Evolutionary conservation across 2,797 vertebrate genomes (phyloP), one percentile per base, ranked within the genome.

Genomic region (Gallinago solitaria): DNA sequence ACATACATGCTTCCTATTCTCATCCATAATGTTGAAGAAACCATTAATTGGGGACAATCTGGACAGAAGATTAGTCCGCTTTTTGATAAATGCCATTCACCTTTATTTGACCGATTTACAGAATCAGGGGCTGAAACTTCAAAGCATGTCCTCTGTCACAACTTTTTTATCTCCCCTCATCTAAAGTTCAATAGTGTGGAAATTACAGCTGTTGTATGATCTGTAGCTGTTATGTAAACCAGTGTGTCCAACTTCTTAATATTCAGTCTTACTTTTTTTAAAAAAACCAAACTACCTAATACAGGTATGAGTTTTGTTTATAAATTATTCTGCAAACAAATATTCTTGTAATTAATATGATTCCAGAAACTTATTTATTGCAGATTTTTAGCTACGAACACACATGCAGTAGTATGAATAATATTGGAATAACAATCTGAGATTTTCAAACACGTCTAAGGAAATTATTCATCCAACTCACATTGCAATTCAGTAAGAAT

Each of bases 31-130:
- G 43, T 23, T 64, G 82, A 87, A 75, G 57, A 86, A 88, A 74
- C 33, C 30, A 87, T 87, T 95, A 96, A 94, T 1, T 87, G 48
- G 53, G 37, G 48, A 76, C 39, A 90, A 95, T 28, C 24, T 19
- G 51, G 74, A 91, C 33, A 88, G 81, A 96, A 97, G 94, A 90
- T 83, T 77, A 89, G 64, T 43, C 47, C 80, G 63, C 45, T 77
- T 91, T 83, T 77, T 95, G 74, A 94, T 90, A 94, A 94, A 94
- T 84, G 53, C 32, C 65, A 86, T 83, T 94, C 80, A 89, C 53
- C 43, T 89, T 92, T 96, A 82, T 84, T 95, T 93, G 79, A 92
- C 69, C 60, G 83, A 43, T 94, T 93, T 90, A 89, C 51, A 71
- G 77, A 94, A 92, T 45, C 67, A 90, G 83, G 50, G 33, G 75